Percentiles rank a stretch among this genome's conserved stretches.
phyloP scores from a whole-genome alignment of 2,113 vertebrate genomes.

The Pheucticus melanocephalus region DNA sequence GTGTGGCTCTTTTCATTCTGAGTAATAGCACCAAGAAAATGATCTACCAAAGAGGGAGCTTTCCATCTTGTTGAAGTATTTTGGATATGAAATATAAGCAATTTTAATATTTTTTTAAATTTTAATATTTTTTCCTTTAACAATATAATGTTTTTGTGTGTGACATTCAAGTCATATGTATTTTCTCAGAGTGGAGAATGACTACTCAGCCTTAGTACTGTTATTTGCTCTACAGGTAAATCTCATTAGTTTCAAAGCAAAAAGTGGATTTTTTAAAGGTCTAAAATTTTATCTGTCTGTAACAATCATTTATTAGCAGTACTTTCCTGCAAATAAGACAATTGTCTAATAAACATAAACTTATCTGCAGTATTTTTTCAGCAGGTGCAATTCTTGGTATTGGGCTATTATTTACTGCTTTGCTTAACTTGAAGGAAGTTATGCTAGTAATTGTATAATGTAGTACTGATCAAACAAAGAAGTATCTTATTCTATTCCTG shows the following conservation, averaged over 20 bases:
- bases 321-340: background rate
- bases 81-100: background rate
- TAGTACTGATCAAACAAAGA: background rate
- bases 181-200: background rate
- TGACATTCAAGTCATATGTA: background rate
- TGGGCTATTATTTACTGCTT: background rate
- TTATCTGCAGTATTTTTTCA: background rate
- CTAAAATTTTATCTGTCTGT: background rate
- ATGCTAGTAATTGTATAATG: background rate
- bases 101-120: background rate
- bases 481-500: background rate
- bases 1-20: background rate
- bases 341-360: background rate
- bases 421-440: background rate
- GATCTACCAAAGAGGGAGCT: background rate
- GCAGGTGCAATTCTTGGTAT: background rate
- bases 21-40: background rate
- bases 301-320: background rate
- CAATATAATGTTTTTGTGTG: fast-evolving
- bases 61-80: background rate
- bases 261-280: background rate
- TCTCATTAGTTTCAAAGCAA: background rate
- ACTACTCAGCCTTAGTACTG: background rate
- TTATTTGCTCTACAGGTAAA: background rate
- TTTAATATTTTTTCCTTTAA: background rate